Conservation (phyloP, 2,113 vertebrate species). For the Oreochromis spilurus region DNA sequence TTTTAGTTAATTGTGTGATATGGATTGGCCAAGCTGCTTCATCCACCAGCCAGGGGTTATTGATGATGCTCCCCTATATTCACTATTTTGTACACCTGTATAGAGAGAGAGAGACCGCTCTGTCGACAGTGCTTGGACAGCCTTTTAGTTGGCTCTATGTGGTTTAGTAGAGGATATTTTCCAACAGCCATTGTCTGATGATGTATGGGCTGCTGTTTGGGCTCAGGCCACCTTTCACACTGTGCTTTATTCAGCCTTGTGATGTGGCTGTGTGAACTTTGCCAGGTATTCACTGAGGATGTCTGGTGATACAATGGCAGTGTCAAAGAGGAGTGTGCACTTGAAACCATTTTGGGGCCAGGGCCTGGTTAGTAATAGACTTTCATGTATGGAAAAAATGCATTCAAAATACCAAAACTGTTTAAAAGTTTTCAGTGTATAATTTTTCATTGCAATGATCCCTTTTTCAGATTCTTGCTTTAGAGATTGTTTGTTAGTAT, state of each 20-base stretch:
- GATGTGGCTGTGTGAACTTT: conserved; percentile 34
- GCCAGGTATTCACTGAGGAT: conserved; percentile 21
- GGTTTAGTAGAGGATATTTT: conserved; percentile 23
- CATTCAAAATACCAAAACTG: background rate
- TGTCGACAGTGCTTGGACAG: conserved; percentile 36
- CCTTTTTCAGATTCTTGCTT: background rate
- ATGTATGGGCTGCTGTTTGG: conserved; percentile 53
- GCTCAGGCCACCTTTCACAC: conserved; percentile 43
- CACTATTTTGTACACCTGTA: conserved; percentile 33
- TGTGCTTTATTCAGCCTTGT: conserved; percentile 37
- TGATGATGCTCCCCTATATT: conserved; percentile 41
- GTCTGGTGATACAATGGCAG: conserved; percentile 17
- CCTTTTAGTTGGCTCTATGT: conserved; percentile 32
- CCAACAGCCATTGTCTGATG: conserved; percentile 59
- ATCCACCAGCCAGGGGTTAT: conserved; percentile 36
- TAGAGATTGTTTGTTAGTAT: background rate
- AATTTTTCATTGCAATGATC: background rate
- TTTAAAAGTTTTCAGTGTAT: background rate
- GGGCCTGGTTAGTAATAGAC: background rate
- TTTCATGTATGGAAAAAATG: background rate
- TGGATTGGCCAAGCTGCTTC: conserved; percentile 28
- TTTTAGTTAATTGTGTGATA: conserved; percentile 42
- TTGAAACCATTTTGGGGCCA: background rate
- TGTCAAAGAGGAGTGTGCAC: background rate
- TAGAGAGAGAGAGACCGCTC: conserved; percentile 11